These are phyloP conservation scores for Hyla sarda DNA, from an alignment of 2,113 vertebrate species.

Conservation along the genomic window DNA sequence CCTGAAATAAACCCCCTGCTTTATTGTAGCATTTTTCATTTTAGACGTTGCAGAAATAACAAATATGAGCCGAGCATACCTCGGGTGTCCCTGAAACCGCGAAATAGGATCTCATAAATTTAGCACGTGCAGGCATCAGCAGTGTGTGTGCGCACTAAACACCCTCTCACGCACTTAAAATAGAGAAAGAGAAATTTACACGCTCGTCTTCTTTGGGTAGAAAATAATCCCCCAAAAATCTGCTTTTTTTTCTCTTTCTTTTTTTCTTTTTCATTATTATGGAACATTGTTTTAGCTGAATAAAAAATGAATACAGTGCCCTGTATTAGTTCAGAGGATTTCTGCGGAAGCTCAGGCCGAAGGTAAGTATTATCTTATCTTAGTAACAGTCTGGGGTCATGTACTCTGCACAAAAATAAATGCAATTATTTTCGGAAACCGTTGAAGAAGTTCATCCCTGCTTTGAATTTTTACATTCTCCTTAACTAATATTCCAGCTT, in stretches of 20 bases:
- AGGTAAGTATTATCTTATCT: constrained; percentile 8
- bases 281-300: background rate
- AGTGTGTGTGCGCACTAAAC: background rate
- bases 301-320: background rate
- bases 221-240: background rate
- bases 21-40: constrained; percentile 49
- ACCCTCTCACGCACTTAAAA: background rate
- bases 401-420: constrained; percentile 5
- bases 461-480: background rate
- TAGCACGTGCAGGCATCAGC: background rate
- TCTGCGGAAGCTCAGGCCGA: background rate
- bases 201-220: background rate
- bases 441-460: background rate
- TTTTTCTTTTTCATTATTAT: background rate
- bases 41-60: constrained; percentile 39
- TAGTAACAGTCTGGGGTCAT: background rate
- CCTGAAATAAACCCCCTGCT: constrained; percentile 15
- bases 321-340: background rate
- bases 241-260: background rate
- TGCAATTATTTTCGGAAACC: background rate
- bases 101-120: constrained; percentile 43
- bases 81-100: constrained; percentile 24
- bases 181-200: background rate
- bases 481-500: background rate
- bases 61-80: constrained; percentile 27